A percentile compares a stretch with the other conserved stretches of the same genome.
Evolutionary conservation across 1,140 invertebrate species (phyloP).

Genomic region (Wasmannia auropunctata): DNA sequence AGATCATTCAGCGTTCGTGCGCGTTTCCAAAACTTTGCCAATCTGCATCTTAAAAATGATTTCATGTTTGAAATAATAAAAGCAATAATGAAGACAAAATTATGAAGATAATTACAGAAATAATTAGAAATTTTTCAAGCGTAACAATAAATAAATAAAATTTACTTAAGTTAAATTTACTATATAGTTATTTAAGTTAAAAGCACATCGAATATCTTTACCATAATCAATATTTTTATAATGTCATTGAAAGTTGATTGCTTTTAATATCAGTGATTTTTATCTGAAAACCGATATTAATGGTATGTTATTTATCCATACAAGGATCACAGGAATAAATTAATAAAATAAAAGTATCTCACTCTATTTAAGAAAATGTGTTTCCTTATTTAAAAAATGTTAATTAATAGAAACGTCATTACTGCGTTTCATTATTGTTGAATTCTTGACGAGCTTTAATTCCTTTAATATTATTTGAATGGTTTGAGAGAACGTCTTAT

Average conservation of each 20-base stretch:
- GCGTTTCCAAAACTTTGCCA: neutral
- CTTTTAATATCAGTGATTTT: neutral
- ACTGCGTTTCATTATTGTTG: no score
- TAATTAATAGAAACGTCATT: neutral
- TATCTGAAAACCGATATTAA: neutral
- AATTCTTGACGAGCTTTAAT: no score
- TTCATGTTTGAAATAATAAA: neutral
- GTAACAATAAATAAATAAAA: neutral
- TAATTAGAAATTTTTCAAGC: neutral
- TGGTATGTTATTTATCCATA: neutral
- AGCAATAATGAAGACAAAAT: neutral
- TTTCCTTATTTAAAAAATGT: no score
- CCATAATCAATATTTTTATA: neutral
- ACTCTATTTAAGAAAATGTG: neutral
- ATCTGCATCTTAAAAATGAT: neutral
- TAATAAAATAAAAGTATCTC: neutral
- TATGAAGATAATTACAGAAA: neutral
- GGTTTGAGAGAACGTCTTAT: no score
- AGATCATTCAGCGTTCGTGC: neutral
- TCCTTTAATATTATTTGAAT: no score
- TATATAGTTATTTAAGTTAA: neutral
- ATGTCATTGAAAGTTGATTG: neutral
- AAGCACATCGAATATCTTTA: neutral
- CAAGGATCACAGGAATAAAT: neutral
- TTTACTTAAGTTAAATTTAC: neutral